These are phyloP conservation scores for Mionectes macconnelli DNA, from an alignment of 2,113 vertebrate species.

Conservation along the genomic window DNA sequence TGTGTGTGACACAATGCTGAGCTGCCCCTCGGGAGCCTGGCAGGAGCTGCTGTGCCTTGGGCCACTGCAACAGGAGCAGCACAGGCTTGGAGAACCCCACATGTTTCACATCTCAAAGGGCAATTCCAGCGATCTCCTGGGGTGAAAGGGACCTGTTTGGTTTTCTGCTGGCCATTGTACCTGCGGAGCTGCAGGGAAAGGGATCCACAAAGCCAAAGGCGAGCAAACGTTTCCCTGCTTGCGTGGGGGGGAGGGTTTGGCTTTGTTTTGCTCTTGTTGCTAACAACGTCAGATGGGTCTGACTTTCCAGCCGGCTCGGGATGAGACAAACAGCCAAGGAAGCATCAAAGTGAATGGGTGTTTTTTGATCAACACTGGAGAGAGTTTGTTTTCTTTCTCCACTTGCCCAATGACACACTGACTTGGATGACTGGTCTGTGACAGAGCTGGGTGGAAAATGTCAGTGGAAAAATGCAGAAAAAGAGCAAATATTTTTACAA, in stretches of 20 bases:
- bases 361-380: constrained; percentile 50
- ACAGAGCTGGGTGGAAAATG: constrained; percentile 57
- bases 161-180: not conserved
- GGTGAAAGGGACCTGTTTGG: not conserved
- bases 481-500: constrained; percentile 65
- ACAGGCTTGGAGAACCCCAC: not conserved
- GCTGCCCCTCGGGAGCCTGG: not conserved
- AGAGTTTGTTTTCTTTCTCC: constrained; percentile 64
- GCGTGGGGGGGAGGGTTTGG: not conserved
- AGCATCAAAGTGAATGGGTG: constrained; percentile 57
- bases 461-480: constrained; percentile 65
- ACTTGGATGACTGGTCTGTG: constrained; percentile 57
- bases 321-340: constrained; percentile 62
- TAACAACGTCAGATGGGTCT: constrained; percentile 51
- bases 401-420: constrained; percentile 58
- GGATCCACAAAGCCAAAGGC: not conserved
- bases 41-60: not conserved
- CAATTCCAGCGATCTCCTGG: not conserved
- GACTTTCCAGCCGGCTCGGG: constrained; percentile 42
- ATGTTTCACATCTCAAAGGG: not conserved
- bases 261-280: constrained; percentile 63
- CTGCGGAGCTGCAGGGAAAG: not conserved
- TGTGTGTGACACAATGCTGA: not conserved
- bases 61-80: not conserved
- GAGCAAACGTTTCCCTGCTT: constrained; percentile 26